Evolutionary conservation across 2,113 vertebrate species (phyloP).

Genomic region (Esox niger): DNA sequence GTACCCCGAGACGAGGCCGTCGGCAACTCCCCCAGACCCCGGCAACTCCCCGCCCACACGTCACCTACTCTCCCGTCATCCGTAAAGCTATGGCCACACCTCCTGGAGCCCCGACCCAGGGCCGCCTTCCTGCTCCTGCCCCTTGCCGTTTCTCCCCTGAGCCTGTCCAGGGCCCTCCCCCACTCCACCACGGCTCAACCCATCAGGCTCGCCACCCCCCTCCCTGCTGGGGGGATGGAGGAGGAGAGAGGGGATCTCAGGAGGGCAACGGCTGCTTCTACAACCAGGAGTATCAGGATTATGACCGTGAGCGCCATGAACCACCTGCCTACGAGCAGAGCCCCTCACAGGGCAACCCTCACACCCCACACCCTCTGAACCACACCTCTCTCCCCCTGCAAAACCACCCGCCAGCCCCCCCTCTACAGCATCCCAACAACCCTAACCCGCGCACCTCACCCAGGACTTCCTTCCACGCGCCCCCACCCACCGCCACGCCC

Average conservation of each 20-base stretch:
- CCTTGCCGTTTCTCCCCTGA: slow-evolving; percentile 79
- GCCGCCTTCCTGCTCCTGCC: slow-evolving; percentile 70
- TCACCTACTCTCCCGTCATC: slow-evolving; percentile 89
- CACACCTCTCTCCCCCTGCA: slow-evolving; percentile 72
- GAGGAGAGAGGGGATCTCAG: background rate
- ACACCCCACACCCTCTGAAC: slow-evolving; percentile 69
- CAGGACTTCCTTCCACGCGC: slow-evolving; percentile 75
- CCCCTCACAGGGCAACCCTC: slow-evolving; percentile 66
- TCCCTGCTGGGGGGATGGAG: slow-evolving; percentile 18
- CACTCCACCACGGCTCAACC: slow-evolving; percentile 67
- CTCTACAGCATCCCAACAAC: slow-evolving; percentile 34
- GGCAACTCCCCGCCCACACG: slow-evolving; percentile 85
- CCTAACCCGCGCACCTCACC: slow-evolving; percentile 77
- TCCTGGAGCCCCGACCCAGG: slow-evolving; percentile 66
- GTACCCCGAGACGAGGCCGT: slow-evolving; percentile 86
- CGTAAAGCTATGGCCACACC: slow-evolving; percentile 77
- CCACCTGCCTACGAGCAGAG: slow-evolving; percentile 57
- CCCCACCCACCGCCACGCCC: slow-evolving; percentile 56
- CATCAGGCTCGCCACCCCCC: slow-evolving; percentile 66
- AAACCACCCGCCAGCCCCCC: slow-evolving; percentile 67
- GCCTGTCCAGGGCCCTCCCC: slow-evolving; percentile 47
- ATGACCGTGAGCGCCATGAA: slow-evolving; percentile 59
- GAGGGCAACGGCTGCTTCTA: too few species aligned
- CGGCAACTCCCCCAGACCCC: slow-evolving; percentile 91
- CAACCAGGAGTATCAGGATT: too few species aligned